Percentiles rank a stretch among this genome's conserved stretches.
These are phyloP conservation scores for Cephus rjabovi DNA, from an alignment of 2,888 invertebrate genomes.

Conservation along the genomic window DNA sequence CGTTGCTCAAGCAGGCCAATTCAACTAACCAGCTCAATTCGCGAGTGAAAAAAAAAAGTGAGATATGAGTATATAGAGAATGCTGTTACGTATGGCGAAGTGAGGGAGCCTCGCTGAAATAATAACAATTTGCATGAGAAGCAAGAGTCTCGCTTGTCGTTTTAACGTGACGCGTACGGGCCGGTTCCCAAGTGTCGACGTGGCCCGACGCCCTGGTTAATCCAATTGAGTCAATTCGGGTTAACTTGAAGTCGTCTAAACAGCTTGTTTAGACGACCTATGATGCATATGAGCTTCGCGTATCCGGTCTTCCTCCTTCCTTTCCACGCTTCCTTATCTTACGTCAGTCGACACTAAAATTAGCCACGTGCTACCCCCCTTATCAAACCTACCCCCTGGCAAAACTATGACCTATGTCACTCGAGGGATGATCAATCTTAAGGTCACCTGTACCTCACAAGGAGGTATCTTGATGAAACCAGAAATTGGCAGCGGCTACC, in stretches of 20 bases:
- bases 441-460: neutral
- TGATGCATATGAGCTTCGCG: slow-evolving; percentile 53
- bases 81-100: slow-evolving; percentile 15
- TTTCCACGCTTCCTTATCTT: slow-evolving; percentile 15
- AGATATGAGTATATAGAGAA: slow-evolving; percentile 24
- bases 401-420: neutral
- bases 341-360: neutral
- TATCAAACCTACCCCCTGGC: neutral
- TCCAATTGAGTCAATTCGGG: slow-evolving; percentile 66
- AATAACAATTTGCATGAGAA: slow-evolving; percentile 64
- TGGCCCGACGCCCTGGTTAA: slow-evolving; percentile 60
- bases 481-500: neutral
- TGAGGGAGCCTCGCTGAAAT: slow-evolving; percentile 22
- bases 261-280: slow-evolving; percentile 63
- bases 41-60: slow-evolving; percentile 35
- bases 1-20: slow-evolving; percentile 41
- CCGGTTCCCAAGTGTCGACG: slow-evolving; percentile 65
- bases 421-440: neutral
- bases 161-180: slow-evolving; percentile 42
- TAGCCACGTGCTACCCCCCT: neutral
- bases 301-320: slow-evolving; percentile 58
- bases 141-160: slow-evolving; percentile 34
- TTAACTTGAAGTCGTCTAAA: slow-evolving; percentile 67
- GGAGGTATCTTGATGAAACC: neutral
- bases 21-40: slow-evolving; percentile 52